These are phyloP conservation scores for Drosophila quinaria DNA, from an alignment of 2,888 invertebrate species.

Conservation along the genomic window DNA sequence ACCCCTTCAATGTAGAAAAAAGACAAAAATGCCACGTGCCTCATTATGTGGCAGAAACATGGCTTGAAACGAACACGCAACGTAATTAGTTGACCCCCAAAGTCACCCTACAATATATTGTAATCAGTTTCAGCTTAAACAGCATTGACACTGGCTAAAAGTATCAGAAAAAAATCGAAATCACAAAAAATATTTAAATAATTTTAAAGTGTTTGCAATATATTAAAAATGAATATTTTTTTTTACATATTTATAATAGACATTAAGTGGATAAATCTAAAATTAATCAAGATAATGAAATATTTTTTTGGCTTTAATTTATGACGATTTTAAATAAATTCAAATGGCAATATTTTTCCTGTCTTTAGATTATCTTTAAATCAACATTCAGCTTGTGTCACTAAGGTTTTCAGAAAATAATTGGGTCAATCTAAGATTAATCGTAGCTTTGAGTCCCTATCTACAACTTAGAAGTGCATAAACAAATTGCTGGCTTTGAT, in stretches of 20 bases:
- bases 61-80: conserved; percentile 39
- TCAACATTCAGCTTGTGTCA: conserved; percentile 29
- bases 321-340: too few relatives aligned
- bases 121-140: background rate
- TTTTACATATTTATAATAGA: too few relatives aligned
- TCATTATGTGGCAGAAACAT: conserved; percentile 54
- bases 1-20: conserved; percentile 68
- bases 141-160: conserved; percentile 17
- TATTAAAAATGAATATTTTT: too few relatives aligned
- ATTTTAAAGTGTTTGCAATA: too few relatives aligned
- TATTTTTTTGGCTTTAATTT: too few relatives aligned
- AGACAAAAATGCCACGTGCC: conserved; percentile 72
- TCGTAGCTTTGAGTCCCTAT: too few relatives aligned
- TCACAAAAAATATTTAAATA: background rate
- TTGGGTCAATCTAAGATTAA: too few relatives aligned
- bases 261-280: too few relatives aligned
- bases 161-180: background rate
- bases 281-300: too few relatives aligned
- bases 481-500: background rate
- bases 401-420: conserved; percentile 9
- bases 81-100: conserved; percentile 52
- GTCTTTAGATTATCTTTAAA: background rate
- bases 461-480: too few relatives aligned
- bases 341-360: too few relatives aligned
- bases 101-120: background rate